Conservation (phyloP, 2,797 vertebrate genomes). For the Xenopus petersii region DNA sequence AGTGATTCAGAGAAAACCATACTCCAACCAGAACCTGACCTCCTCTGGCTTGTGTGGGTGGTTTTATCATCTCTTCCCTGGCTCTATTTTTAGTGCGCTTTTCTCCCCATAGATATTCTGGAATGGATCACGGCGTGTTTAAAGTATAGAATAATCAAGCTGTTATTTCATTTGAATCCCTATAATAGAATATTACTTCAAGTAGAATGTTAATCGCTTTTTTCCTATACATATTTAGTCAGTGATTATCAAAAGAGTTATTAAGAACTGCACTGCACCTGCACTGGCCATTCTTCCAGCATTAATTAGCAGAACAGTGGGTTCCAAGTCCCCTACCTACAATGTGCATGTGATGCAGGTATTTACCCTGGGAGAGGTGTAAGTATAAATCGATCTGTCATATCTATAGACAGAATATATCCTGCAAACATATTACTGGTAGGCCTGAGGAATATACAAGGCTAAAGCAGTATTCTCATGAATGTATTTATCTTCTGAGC, state of each 20-base stretch:
- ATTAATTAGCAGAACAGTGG: background rate
- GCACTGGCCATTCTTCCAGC: background rate
- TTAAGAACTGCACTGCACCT: background rate
- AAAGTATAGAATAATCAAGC: constrained; percentile 8
- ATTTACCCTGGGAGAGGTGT: too few species aligned
- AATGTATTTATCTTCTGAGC: too few species aligned
- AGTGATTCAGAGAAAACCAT: constrained; percentile 10
- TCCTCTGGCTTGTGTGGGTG: constrained; percentile 24
- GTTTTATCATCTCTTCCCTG: constrained; percentile 1
- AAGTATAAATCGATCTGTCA: too few species aligned
- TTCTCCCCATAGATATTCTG: constrained; percentile 13
- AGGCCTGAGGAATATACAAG: too few species aligned
- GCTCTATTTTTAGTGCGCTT: constrained; percentile 17
- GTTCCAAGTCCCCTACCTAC: too few species aligned
- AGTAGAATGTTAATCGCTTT: constrained; percentile 18
- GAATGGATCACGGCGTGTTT: background rate
- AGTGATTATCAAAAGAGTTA: constrained; percentile 4
- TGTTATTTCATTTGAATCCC: constrained; percentile 5
- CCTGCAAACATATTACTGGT: too few species aligned
- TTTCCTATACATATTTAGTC: background rate
- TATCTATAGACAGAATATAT: too few species aligned
- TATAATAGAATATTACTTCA: constrained; percentile 3
- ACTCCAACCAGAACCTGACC: constrained; percentile 18
- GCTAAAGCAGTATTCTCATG: too few species aligned
- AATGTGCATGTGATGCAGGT: too few species aligned